phyloP scores from a whole-genome alignment of 1,140 invertebrate genomes.

The Apis laboriosa region DNA sequence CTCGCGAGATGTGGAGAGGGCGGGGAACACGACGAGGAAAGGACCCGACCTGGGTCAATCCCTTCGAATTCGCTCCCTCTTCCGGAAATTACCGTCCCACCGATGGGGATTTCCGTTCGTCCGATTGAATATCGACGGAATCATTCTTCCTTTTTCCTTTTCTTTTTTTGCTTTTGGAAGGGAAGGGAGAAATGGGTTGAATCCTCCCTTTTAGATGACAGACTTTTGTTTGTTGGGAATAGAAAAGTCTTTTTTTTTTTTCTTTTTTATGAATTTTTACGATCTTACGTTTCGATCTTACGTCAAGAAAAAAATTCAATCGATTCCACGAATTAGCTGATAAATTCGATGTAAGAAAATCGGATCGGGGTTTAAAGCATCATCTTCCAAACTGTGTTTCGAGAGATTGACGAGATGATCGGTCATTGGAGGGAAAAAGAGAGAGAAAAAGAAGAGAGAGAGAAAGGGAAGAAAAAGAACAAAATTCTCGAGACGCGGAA shows the following conservation, averaged over 20 bases:
- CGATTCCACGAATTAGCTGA: no score
- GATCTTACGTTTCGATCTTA: no score
- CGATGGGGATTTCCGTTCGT: constrained; percentile 1
- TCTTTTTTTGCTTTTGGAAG: not conserved
- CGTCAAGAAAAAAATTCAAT: no score
- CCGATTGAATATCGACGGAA: constrained; percentile 16
- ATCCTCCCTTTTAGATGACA: not conserved
- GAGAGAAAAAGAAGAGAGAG: no score
- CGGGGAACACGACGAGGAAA: constrained; percentile 23
- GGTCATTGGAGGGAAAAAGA: no score
- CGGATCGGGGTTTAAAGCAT: no score
- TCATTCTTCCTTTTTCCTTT: not conserved
- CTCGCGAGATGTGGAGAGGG: not conserved
- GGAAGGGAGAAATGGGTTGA: accelerated
- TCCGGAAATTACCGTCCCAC: constrained; percentile 33
- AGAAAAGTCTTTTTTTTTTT: no score
- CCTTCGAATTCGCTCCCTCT: constrained; percentile 22
- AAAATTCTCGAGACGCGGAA: constrained; percentile 3
- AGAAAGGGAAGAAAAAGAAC: not conserved
- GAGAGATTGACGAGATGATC: no score
- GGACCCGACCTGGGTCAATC: constrained; percentile 44
- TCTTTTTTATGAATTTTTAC: no score
- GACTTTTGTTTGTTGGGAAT: no score
- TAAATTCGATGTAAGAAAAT: no score
- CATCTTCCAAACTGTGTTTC: no score